Percentiles rank a stretch among this genome's conserved stretches.
Evolutionary conservation across 2,113 vertebrate genomes (phyloP).

Genomic region (Coptodon rendalli): DNA sequence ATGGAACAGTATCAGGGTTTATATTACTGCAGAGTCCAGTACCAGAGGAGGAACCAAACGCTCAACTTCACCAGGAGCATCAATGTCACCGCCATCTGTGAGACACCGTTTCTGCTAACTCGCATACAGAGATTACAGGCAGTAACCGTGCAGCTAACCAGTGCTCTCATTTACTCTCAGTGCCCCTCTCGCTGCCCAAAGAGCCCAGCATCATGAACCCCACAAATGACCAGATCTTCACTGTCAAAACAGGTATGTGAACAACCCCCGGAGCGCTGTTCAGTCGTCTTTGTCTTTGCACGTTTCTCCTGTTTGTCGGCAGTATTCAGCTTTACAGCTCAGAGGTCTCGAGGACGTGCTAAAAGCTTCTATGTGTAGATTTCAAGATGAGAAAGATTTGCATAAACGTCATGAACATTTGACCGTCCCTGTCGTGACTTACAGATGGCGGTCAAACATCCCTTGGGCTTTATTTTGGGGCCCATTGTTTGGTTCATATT

Average conservation of each 20-base stretch:
- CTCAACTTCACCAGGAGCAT: conserved; percentile 80
- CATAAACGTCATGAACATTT: not conserved
- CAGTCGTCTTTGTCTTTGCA: not conserved
- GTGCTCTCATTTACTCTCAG: not conserved
- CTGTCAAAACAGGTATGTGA: conserved; percentile 29
- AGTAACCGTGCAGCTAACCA: not conserved
- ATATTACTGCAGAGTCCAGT: conserved; percentile 82
- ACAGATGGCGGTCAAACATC: not conserved
- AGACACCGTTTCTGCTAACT: not conserved
- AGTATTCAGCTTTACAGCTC: not conserved
- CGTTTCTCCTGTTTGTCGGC: not conserved
- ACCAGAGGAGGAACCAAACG: conserved; percentile 62
- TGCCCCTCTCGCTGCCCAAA: not conserved
- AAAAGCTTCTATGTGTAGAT: not conserved
- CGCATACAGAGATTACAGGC: accelerated
- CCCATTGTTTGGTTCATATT: not conserved
- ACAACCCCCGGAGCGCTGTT: not conserved
- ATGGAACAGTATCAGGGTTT: conserved; percentile 45
- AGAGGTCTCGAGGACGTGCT: not conserved
- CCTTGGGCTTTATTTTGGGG: not conserved
- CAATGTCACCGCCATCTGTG: conserved; percentile 72
- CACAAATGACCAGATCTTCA: not conserved
- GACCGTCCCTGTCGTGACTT: not conserved
- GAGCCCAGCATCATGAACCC: conserved; percentile 44
- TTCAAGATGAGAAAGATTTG: accelerated